Conservation (phyloP, 2,113 vertebrate species). For the Hemiscyllium ocellatum region DNA sequence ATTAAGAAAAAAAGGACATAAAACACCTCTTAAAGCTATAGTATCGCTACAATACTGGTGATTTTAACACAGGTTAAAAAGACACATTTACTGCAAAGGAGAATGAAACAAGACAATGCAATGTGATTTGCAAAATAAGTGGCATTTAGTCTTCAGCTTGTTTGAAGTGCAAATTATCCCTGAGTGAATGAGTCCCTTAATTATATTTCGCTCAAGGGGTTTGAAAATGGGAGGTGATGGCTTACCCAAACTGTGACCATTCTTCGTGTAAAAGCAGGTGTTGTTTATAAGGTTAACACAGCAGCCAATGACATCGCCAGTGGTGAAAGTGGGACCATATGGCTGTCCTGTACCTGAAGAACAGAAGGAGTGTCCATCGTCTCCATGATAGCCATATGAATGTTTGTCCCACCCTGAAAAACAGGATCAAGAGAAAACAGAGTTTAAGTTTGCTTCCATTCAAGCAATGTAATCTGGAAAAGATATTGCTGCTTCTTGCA, state of each 20-base stretch:
- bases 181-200: fast-evolving
- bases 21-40: too few relatives aligned
- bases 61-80: neutral
- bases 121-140: neutral
- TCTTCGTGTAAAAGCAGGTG: conserved; percentile 95
- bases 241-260: conserved; percentile 90
- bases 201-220: neutral
- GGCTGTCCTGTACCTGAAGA: conserved; percentile 94
- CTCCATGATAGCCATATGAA: conserved; percentile 95
- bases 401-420: conserved; percentile 91
- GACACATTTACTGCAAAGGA: neutral
- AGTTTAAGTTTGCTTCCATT: conserved; percentile 27
- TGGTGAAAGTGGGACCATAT: conserved; percentile 94
- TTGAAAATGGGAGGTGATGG: conserved; percentile 14
- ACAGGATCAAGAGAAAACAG: neutral
- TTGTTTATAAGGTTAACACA: conserved; percentile 97
- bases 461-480: neutral
- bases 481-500: neutral
- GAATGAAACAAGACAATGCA: neutral
- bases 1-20: too few relatives aligned
- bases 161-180: neutral
- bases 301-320: conserved; percentile 94
- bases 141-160: neutral
- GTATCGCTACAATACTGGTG: too few relatives aligned
- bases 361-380: conserved; percentile 95